Conservation (phyloP, 1,140 invertebrate species). For the Drosophila tsacasi region DNA sequence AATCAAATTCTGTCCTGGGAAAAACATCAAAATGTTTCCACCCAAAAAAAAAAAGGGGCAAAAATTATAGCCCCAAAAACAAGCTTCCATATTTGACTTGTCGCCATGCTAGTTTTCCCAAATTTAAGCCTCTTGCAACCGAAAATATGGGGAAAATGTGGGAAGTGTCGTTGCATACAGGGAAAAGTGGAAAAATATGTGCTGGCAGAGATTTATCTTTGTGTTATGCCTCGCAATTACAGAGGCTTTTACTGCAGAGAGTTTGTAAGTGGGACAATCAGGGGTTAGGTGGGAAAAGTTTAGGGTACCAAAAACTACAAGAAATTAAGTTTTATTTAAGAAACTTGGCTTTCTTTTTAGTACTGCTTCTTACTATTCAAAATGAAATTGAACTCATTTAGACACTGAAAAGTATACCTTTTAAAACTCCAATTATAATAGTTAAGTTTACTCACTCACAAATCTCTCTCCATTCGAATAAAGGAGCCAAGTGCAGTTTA, state of each 20-base stretch:
- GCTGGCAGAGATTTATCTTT: slow-evolving; percentile 3
- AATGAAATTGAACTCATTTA: neutral
- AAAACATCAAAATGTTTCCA: slow-evolving; percentile 29
- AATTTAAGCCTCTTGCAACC: slow-evolving; percentile 24
- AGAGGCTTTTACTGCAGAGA: neutral
- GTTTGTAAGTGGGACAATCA: neutral
- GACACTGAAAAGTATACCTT: too few species aligned
- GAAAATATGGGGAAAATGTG: slow-evolving; percentile 15
- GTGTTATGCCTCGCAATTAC: neutral
- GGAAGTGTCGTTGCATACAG: neutral
- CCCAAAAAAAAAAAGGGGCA: slow-evolving; percentile 1
- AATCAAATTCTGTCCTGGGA: slow-evolving; percentile 41
- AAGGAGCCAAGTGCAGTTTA: slow-evolving; percentile 53
- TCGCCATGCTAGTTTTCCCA: slow-evolving; percentile 13
- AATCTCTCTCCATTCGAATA: slow-evolving; percentile 41
- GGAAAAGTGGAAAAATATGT: neutral
- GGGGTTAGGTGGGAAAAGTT: neutral
- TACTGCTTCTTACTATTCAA: neutral
- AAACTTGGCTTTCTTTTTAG: neutral
- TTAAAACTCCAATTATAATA: neutral
- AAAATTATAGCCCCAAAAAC: slow-evolving; percentile 15
- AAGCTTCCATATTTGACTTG: slow-evolving; percentile 26
- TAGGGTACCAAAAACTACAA: neutral
- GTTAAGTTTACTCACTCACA: slow-evolving; percentile 3
- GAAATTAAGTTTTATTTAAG: neutral